Evolutionary conservation across 2,888 invertebrate species (phyloP), one percentile per base, ranked within the genome.

Genomic region (Disparrhopalites patrizii): DNA sequence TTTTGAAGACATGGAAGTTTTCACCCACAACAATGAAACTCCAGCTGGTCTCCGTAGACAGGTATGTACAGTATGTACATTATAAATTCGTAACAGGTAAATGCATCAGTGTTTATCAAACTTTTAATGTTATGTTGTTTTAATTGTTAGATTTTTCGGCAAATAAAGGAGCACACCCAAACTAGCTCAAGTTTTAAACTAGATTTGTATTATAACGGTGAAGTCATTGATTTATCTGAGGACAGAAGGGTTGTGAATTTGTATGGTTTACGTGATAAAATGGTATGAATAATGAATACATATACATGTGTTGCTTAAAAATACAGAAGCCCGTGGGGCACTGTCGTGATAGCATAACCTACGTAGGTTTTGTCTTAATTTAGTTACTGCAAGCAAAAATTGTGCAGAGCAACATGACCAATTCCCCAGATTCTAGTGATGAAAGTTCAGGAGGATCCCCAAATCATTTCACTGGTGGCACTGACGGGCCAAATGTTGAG

Each of bases 391-490:
- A 88, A 47, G 91, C 88, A 1, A 91, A 91, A 80, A 79, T 91
- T 58, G 86, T 87, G 69, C 90, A 88, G 76, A 83, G 69, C 18
- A 87, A 87, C 66, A 81, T 87, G 78, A 86, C 87, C 25, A 89
- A 90, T 76, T 90, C 90, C 66, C 91, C 91, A 62, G 97, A 96
- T 78, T 93, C 93, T 64, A 93, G 93, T 77, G 93, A 93, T 65
- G 96, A 96, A 79, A 94, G 94, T 74, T 94, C 94, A 65, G 91
- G 93, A 2, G 91, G 93, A 2, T 94, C 94, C 0, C 94, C 94
- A 1, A 93, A 92, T 71, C 85, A 91, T 77, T 78, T 80, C 23
- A 50, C 68, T 3, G 68, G 66, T 58, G 87, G 89, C 0, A 90
- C 89, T 75, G 90, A 90, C 78, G 86, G 88, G 69, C 86, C 88